Evolutionary conservation across 2,113 vertebrate genomes (phyloP).

Genomic region (Hiodon alosoides): DNA sequence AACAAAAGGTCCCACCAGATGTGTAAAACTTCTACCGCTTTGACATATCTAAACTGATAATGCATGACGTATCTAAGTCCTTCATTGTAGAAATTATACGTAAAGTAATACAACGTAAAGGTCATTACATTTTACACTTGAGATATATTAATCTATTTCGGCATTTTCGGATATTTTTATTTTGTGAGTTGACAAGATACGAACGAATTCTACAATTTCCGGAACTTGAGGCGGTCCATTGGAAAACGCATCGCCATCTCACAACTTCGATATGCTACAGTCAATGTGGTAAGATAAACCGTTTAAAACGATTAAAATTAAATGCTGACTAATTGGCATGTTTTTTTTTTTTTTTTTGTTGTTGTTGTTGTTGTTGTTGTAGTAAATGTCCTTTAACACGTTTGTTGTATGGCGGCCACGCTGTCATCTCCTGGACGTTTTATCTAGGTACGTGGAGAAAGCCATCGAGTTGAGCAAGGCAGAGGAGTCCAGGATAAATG

Average conservation of each 20-base stretch:
- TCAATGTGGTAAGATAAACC: not conserved
- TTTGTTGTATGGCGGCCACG: no score
- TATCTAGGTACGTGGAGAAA: constrained; percentile 38
- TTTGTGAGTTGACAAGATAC: not conserved
- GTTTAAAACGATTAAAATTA: not conserved
- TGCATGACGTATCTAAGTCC: no score
- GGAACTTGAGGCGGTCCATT: constrained; percentile 15
- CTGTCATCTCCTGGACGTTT: constrained; percentile 31
- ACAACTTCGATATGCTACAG: not conserved
- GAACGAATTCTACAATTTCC: not conserved
- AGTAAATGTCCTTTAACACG: no score
- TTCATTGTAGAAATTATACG: no score
- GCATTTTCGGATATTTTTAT: not conserved
- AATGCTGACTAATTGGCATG: not conserved
- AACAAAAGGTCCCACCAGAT: constrained; percentile 3
- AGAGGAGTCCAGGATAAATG: constrained; percentile 50
- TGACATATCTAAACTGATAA: not conserved
- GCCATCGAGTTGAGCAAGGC: constrained; percentile 42
- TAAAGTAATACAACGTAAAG: no score
- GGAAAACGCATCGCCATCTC: not conserved
- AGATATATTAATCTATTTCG: not conserved
- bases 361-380: not conserved
- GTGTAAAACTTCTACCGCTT: not conserved
- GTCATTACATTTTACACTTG: not conserved
- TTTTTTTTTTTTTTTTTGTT: not conserved